These are phyloP conservation scores for Cotesia vestalis DNA, from an alignment of 1,140 invertebrate species.

Conservation along the genomic window DNA sequence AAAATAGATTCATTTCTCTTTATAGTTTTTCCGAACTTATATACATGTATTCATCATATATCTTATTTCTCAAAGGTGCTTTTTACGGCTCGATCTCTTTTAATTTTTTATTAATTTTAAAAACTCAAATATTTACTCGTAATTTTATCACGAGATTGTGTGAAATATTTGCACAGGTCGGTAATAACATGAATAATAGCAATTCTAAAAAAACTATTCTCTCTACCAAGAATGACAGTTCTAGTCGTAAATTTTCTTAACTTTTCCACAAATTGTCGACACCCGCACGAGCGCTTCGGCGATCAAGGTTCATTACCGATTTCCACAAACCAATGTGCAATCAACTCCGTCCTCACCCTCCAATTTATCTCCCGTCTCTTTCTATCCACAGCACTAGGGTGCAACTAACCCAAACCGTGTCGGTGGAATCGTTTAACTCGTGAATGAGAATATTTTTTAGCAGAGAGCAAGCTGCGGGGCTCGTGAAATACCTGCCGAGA, in stretches of 20 bases:
- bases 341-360: background rate
- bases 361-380: background rate
- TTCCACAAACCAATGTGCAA: constrained; percentile 19
- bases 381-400: background rate
- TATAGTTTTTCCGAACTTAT: too few relatives aligned
- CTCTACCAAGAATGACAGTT: background rate
- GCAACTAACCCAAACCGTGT: background rate
- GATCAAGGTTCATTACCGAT: constrained; percentile 27
- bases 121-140: too few relatives aligned
- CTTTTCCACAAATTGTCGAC: constrained; percentile 20
- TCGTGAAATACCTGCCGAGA: background rate
- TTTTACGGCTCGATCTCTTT: too few relatives aligned
- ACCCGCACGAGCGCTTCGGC: background rate
- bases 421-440: constrained; percentile 19
- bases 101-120: too few relatives aligned
- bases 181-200: too few relatives aligned
- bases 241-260: constrained; percentile 20
- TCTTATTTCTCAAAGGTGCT: too few relatives aligned
- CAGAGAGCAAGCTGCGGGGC: background rate
- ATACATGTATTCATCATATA: too few relatives aligned
- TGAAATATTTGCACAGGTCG: too few relatives aligned
- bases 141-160: too few relatives aligned
- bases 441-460: constrained; percentile 22
- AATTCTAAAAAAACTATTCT: too few relatives aligned
- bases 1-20: too few relatives aligned